Evolutionary conservation across 2,888 invertebrate species (phyloP).

Genomic region (Teleiodes luculella): DNA sequence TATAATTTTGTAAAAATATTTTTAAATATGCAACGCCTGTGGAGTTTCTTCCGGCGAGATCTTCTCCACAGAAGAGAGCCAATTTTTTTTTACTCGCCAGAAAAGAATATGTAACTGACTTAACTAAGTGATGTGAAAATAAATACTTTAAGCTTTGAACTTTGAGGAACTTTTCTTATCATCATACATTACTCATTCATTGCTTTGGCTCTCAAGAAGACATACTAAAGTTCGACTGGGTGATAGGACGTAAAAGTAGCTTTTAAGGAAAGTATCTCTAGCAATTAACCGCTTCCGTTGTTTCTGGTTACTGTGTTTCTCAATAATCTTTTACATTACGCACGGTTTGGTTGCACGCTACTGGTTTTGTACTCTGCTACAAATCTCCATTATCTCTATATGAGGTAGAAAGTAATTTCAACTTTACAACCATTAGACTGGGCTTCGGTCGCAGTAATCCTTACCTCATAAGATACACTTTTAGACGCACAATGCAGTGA

Average conservation of each 20-base stretch:
- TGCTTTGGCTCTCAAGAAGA: background rate
- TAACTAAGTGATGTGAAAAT: too few species aligned
- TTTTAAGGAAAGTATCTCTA: constrained; percentile 18
- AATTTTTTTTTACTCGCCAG: too few species aligned
- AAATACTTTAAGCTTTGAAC: too few species aligned
- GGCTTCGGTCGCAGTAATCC: too few species aligned
- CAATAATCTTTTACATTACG: constrained; percentile 35
- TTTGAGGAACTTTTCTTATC: too few species aligned
- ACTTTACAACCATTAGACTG: background rate
- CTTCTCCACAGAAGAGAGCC: too few species aligned
- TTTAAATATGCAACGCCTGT: too few species aligned
- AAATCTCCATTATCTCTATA: background rate
- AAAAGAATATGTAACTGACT: too few species aligned
- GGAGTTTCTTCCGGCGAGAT: too few species aligned
- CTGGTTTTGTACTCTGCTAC: constrained; percentile 26
- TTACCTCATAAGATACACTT: too few species aligned
- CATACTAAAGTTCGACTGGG: background rate
- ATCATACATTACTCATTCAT: constrained; percentile 1
- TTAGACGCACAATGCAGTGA: too few species aligned
- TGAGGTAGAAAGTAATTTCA: background rate
- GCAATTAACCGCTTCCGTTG: constrained; percentile 53
- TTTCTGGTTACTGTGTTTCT: constrained; percentile 33
- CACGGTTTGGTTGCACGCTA: constrained; percentile 46
- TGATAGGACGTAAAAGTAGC: background rate
- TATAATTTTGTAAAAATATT: too few species aligned